These are phyloP conservation scores for Stegophylla sp. DNA, from an alignment of 2,888 invertebrate species.

Conservation along the genomic window DNA sequence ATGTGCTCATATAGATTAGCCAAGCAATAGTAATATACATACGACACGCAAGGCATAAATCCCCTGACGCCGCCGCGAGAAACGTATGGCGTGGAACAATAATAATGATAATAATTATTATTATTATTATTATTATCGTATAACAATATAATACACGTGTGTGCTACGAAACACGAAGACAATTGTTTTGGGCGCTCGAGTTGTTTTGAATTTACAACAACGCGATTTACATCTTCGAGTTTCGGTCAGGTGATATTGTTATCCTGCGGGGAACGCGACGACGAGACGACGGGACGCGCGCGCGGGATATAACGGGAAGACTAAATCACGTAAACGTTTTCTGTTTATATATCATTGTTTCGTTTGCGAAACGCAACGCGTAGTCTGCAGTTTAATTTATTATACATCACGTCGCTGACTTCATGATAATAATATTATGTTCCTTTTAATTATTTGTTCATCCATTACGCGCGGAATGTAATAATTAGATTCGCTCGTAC, in stretches of 20 bases:
- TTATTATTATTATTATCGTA: too few relatives aligned
- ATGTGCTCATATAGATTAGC: too few relatives aligned
- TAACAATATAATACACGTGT: background rate
- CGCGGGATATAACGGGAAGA: slow-evolving; percentile 10
- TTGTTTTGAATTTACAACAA: slow-evolving; percentile 38
- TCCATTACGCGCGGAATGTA: background rate
- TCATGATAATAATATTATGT: too few relatives aligned
- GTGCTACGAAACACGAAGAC: slow-evolving; percentile 25
- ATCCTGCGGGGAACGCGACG: slow-evolving; percentile 35
- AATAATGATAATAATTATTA: too few relatives aligned
- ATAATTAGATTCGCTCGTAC: slow-evolving; percentile 6
- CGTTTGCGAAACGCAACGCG: slow-evolving; percentile 1
- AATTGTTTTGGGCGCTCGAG: slow-evolving; percentile 32
- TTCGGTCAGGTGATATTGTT: slow-evolving; percentile 42
- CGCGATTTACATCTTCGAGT: slow-evolving; percentile 43
- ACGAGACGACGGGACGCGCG: background rate
- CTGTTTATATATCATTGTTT: slow-evolving; percentile 20
- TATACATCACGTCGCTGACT: background rate
- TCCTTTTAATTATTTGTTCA: slow-evolving; percentile 39
- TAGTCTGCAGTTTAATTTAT: background rate
- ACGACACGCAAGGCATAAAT: too few relatives aligned
- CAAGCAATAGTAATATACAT: too few relatives aligned
- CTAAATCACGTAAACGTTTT: slow-evolving; percentile 49
- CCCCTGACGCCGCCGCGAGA: too few relatives aligned
- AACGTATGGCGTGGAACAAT: background rate